phyloP scores from a whole-genome alignment of 2,113 vertebrate genomes.

The Takifugu bimaculatus region DNA sequence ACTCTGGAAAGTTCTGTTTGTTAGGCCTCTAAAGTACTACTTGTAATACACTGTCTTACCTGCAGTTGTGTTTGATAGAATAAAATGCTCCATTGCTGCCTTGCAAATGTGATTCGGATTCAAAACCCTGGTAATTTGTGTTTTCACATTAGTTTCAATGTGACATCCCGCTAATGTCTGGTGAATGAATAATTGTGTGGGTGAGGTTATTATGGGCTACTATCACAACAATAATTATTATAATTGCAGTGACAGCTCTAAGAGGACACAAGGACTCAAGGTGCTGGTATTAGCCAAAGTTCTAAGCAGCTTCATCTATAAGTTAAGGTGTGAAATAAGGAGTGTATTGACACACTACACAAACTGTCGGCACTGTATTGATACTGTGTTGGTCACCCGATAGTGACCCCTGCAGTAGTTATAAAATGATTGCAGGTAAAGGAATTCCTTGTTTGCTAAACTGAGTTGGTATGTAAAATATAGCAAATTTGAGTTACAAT shows the following conservation, averaged over 20 bases:
- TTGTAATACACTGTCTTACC: not conserved
- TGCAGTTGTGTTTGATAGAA: constrained; percentile 57
- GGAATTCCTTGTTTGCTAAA: too few relatives aligned
- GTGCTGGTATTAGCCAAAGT: too few relatives aligned
- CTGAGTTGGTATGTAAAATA: too few relatives aligned
- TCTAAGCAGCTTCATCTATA: too few relatives aligned
- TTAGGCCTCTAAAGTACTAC: constrained; percentile 48
- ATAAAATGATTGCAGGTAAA: too few relatives aligned
- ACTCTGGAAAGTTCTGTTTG: constrained; percentile 61
- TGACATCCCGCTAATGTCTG: constrained; percentile 19
- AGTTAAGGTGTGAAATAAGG: too few relatives aligned
- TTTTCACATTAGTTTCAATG: constrained; percentile 50
- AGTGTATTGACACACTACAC: too few relatives aligned
- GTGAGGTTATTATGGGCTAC: constrained; percentile 14
- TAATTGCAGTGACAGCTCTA: not conserved
- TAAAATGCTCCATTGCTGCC: constrained; percentile 29
- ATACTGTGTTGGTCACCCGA: too few relatives aligned
- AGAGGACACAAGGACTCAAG: too few relatives aligned
- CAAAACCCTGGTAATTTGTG: constrained; percentile 62
- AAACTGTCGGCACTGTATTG: too few relatives aligned
- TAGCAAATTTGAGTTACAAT: too few relatives aligned
- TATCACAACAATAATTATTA: constrained; percentile 4
- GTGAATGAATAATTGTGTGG: constrained; percentile 25
- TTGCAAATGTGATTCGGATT: constrained; percentile 55
- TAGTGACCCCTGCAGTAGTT: too few relatives aligned